These are phyloP conservation scores for Pseudoatta argentina DNA, from an alignment of 1,140 invertebrate species.

Conservation along the genomic window DNA sequence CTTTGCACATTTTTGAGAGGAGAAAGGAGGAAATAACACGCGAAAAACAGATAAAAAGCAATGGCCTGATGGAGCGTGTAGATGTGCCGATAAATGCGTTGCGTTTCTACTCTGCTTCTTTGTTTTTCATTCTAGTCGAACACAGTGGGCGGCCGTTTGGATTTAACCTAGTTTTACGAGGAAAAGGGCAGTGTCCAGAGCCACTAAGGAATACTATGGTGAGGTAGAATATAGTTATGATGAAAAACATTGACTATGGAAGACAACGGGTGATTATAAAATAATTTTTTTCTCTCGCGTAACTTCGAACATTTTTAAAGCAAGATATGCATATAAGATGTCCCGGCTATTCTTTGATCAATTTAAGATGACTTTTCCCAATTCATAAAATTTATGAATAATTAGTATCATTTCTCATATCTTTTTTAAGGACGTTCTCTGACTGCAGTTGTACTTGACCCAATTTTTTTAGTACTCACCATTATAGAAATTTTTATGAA, in stretches of 20 bases:
- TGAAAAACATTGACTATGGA: background rate
- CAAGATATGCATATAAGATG: background rate
- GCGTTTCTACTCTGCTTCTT: constrained; percentile 2
- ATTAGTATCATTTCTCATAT: background rate
- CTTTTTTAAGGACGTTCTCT: background rate
- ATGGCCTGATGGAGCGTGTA: constrained; percentile 17
- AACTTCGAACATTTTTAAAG: constrained; percentile 16
- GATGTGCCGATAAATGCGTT: background rate
- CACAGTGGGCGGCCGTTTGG: constrained; percentile 51
- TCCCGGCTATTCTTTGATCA: background rate
- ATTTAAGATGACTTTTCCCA: background rate
- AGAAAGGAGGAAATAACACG: constrained; percentile 15
- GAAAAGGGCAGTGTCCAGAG: constrained; percentile 22
- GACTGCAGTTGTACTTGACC: no score
- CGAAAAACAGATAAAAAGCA: constrained; percentile 6
- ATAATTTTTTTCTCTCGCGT: constrained; percentile 55
- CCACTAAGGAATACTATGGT: constrained; percentile 46
- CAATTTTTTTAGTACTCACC: no score
- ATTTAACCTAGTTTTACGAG: constrained; percentile 66
- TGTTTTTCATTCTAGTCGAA: constrained; percentile 44
- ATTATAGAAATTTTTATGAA: no score
- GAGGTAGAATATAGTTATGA: constrained; percentile 55
- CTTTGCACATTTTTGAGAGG: constrained; percentile 11
- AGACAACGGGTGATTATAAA: constrained; percentile 20
- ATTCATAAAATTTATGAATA: background rate